Conservation (phyloP, 1,140 invertebrate species). For the Pantala flavescens region DNA sequence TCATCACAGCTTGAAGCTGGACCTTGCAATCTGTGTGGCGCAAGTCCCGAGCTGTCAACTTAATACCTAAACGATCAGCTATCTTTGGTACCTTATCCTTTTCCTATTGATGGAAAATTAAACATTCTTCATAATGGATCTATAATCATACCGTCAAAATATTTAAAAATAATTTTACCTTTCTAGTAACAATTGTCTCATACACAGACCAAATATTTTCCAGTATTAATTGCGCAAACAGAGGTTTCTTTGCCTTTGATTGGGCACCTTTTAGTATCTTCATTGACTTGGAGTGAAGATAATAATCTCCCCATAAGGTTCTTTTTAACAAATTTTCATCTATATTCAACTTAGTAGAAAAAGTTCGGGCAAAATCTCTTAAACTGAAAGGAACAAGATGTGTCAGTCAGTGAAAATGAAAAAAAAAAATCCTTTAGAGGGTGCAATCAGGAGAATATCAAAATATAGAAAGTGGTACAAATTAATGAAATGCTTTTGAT, state of each 20-base stretch:
- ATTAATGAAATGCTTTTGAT: too few relatives aligned
- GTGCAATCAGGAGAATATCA: too few relatives aligned
- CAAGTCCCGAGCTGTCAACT: conserved; percentile 64
- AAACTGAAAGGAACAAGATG: conserved; percentile 35
- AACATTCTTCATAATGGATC: conserved; percentile 10
- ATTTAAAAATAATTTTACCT: conserved; percentile 31
- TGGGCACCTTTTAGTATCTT: conserved; percentile 82
- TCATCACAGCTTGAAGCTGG: conserved; percentile 69
- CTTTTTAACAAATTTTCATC: conserved; percentile 48
- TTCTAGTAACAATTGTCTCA: conserved; percentile 63
- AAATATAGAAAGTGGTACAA: too few relatives aligned
- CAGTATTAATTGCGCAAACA: conserved; percentile 92
- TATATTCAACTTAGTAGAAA: conserved; percentile 65
- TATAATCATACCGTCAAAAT: conserved; percentile 14
- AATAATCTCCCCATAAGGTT: conserved; percentile 94
- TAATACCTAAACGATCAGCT: conserved; percentile 68
- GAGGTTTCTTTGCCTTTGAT: conserved; percentile 86
- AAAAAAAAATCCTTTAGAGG: too few relatives aligned
- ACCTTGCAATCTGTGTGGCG: conserved; percentile 64
- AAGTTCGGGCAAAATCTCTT: conserved; percentile 79
- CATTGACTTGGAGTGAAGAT: conserved; percentile 78
- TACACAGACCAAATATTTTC: conserved; percentile 92
- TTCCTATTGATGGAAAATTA: conserved; percentile 41
- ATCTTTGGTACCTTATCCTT: conserved; percentile 72
- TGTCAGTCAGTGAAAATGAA: too few relatives aligned